Conservation (phyloP, 2,797 vertebrate species). For the Eospalax fontanierii region DNA sequence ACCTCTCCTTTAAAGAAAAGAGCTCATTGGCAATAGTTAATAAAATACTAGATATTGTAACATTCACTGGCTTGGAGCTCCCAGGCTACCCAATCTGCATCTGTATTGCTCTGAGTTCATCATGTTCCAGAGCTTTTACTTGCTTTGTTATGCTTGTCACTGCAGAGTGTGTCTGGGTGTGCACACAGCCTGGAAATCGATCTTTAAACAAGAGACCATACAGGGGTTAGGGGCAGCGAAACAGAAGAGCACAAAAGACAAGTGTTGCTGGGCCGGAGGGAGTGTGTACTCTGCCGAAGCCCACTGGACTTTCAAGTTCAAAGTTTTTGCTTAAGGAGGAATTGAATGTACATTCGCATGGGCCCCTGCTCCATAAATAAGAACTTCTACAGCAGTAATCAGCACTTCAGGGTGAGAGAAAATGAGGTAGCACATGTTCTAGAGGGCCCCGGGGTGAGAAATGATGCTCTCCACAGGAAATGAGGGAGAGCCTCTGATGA, state of each 20-base stretch:
- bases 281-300: background rate
- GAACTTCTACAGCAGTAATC: background rate
- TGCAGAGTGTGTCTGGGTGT: background rate
- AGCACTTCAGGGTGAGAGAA: background rate
- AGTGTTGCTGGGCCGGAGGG: background rate
- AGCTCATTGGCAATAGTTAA: background rate
- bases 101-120: background rate
- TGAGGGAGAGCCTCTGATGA: background rate
- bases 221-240: background rate
- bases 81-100: background rate
- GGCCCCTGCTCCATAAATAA: background rate
- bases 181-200: background rate
- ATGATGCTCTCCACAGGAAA: fast-evolving
- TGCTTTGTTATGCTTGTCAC: background rate
- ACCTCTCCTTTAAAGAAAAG: background rate
- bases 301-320: fast-evolving
- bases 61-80: no score
- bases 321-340: background rate
- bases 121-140: background rate
- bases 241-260: background rate
- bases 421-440: background rate
- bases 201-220: background rate
- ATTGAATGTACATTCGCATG: no score
- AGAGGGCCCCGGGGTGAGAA: background rate
- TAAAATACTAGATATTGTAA: background rate